A percentile compares a stretch with the other conserved stretches of the same genome.
Conservation (phyloP, 2,888 invertebrate genomes). For the Congeria kusceri region DNA sequence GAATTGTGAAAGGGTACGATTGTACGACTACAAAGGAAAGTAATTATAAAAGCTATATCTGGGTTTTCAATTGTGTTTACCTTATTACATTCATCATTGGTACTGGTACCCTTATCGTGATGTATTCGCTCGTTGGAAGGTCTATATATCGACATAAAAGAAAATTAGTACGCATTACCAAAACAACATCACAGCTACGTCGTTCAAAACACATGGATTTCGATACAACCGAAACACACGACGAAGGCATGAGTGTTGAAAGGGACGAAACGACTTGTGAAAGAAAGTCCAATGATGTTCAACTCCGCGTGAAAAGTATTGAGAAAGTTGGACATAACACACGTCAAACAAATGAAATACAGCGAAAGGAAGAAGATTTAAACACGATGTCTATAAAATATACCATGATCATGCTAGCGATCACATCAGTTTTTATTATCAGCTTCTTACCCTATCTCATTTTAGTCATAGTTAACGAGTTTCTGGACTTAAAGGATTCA, state of each 20-base stretch:
- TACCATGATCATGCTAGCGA: slow-evolving; percentile 62
- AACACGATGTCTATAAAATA: slow-evolving; percentile 46
- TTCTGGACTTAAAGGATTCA: slow-evolving; percentile 38
- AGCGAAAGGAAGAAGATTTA: too few relatives aligned
- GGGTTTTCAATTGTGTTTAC: slow-evolving; percentile 29
- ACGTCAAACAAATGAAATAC: too few relatives aligned
- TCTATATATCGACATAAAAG: slow-evolving; percentile 13
- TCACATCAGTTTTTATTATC: slow-evolving; percentile 58
- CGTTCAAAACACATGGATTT: too few relatives aligned
- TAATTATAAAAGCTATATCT: slow-evolving; percentile 23
- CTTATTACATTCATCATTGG: slow-evolving; percentile 32
- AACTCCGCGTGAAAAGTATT: too few relatives aligned
- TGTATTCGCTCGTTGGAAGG: slow-evolving; percentile 40
- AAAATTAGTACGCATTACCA: background rate
- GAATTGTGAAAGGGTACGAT: slow-evolving; percentile 25
- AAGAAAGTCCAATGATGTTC: too few relatives aligned
- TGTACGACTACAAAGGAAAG: slow-evolving; percentile 39
- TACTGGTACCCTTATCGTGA: slow-evolving; percentile 10
- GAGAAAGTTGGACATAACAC: too few relatives aligned
- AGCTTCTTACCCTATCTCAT: slow-evolving; percentile 64
- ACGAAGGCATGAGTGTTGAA: too few relatives aligned
- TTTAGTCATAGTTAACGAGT: slow-evolving; percentile 34
- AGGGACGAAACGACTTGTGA: too few relatives aligned
- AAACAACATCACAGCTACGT: background rate
- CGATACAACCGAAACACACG: too few relatives aligned